Evolutionary conservation across 2,888 invertebrate species (phyloP), one percentile per base, ranked within the genome.

Genomic region (Sabatieria punctata): DNA sequence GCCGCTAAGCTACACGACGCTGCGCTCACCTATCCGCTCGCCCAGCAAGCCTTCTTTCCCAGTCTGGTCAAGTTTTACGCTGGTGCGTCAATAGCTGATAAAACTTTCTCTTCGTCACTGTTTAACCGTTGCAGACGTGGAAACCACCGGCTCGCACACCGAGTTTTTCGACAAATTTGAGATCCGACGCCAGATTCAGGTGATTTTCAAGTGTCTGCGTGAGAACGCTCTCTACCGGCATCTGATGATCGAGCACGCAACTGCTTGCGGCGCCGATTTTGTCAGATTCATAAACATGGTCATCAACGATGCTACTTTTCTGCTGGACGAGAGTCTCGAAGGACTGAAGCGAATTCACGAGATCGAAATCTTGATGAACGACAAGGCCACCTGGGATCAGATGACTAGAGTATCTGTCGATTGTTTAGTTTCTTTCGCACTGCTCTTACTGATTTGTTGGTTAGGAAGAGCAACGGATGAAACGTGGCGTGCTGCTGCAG

Each of bases 101-200:
- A n/a, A n/a, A 41, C 23, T 41, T 4, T 19, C 22, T 4, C 19
- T 36, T n/a, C 19, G 6, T 11, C n/a, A 22, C 21, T 19, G 22
- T 6, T 15, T 27, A 13, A 15, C 50, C 44, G 41, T 55, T 61
- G 13, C 57, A 57, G 91, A 91, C 60, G 85, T 93, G 47, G 95
- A 95, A 72, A 85, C 85, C 13, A 95, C 93, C 11, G 95, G 95
- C 11, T 85, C 91, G 56, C 88, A 85, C 68, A 88, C 86, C 30
- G 97, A 97, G 71, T 97, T 97, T 71, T 97, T 93, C 64, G 95
- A 95, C 71, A 97, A 97, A 71, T 97, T 97, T 70, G 86, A 88
- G 13, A 95, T 97, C 59, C 78, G 97, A 48, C 91, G 91, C 73
- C 91, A 93, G 67, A 91, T 97, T 66, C 91, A 91, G 69, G 78